Evolutionary conservation across 1,140 invertebrate genomes (phyloP).

Genomic region (Campoletis sonorensis): DNA sequence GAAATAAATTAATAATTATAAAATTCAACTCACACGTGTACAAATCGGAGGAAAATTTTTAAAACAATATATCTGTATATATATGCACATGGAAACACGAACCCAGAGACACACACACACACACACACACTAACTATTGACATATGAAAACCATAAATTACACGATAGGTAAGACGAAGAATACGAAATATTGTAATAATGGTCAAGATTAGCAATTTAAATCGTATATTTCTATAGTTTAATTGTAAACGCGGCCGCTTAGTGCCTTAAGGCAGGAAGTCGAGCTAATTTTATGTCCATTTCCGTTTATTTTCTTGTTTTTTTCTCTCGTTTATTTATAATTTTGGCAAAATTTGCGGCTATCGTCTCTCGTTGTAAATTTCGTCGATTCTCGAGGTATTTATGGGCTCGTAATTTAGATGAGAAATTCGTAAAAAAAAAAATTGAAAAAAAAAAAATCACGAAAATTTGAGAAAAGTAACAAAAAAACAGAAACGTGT

Average conservation of each 20-base stretch:
- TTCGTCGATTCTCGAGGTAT: not conserved
- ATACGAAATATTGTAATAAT: constrained; percentile 42
- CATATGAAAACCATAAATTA: not conserved
- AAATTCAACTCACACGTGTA: not conserved
- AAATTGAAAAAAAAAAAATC: not conserved
- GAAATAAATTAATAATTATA: not conserved
- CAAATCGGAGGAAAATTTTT: not conserved
- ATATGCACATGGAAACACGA: not conserved
- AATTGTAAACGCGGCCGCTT: constrained; percentile 49
- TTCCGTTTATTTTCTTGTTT: not conserved
- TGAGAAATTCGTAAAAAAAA: not conserved
- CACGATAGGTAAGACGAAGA: not conserved
- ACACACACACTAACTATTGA: not conserved
- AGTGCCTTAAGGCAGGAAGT: constrained; percentile 55
- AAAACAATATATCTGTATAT: not conserved
- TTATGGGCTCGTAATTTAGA: not conserved
- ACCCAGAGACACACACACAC: not conserved
- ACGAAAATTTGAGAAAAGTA: not conserved
- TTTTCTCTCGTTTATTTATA: constrained; percentile 15
- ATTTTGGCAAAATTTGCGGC: not conserved
- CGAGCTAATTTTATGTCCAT: constrained; percentile 32
- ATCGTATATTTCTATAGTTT: constrained; percentile 40
- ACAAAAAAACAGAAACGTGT: not conserved
- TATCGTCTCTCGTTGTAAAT: not conserved
- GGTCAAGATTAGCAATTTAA: constrained; percentile 43